Base-by-base conservation (phyloP, 37 sponge, comb jelly and placozoan species). In the Hexactinellida sp. region DNA sequence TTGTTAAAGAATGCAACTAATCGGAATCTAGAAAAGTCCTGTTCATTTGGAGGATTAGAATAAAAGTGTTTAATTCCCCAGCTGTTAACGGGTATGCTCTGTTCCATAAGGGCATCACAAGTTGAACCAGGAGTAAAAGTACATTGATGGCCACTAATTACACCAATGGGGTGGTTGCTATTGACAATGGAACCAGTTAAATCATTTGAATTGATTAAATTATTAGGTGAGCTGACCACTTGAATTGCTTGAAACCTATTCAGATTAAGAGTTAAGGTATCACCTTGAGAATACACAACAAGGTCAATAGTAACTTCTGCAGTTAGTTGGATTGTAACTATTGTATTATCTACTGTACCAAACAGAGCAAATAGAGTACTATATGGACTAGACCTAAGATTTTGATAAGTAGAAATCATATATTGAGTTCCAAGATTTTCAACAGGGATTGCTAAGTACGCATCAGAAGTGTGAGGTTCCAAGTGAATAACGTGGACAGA, bases 341-440 rank as follows among this genome's bases (percentile, higher is more conserved):
- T 28, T 10, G 76, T 63, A n/a, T n/a, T n/a, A 63, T 63, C 76
- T 63, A 7, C 13, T 25, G 76, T 63, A 25, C 32, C 76, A 32
- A 63, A 7, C 13, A 63, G 5, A 3, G 76, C 30, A n/a, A 63
- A 63, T 63, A 63, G 34, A 21, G 76, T 25, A 63, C 13, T 25
- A n/a, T n/a, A n/a, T 19, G 9, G 13, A n/a, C n/a, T n/a, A n/a
- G n/a, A n/a, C n/a, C n/a, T n/a, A n/a, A n/a, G n/a, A n/a, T n/a
- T n/a, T 7, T 63, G 28, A 63, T 63, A 63, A 7, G 76, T 63
- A 25, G 76, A 7, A 7, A 63, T n/a, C 3, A 63, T 23, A 63
- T 63, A 63, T 28, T 63, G 76, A 63, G 28, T 63, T 21, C 76
- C 76, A 63, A 63, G 76, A 28, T 63, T n/a, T 63, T 63, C 76